Evolutionary conservation across 2,797 vertebrate species (phyloP).

Genomic region (Amazona finschi): DNA sequence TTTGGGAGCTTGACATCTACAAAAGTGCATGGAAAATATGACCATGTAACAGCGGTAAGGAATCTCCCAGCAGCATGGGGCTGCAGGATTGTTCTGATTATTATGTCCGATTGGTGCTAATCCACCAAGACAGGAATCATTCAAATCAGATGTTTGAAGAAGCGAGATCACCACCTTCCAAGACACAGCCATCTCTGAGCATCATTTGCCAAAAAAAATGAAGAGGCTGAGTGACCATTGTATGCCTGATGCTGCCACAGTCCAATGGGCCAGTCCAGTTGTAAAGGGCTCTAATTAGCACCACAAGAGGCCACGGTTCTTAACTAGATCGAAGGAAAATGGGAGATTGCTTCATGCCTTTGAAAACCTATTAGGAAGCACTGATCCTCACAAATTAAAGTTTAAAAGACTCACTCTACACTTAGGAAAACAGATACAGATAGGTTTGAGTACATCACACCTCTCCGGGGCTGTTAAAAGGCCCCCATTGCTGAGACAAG

Average conservation of each 20-base stretch:
- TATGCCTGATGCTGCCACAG: background rate
- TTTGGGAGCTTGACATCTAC: background rate
- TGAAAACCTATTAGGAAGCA: conserved; percentile 37
- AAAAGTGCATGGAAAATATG: background rate
- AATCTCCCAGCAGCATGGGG: background rate
- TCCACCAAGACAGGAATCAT: background rate
- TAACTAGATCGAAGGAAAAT: background rate
- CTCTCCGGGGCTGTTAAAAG: background rate
- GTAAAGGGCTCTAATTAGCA: conserved; percentile 4
- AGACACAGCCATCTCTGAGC: background rate
- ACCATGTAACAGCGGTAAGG: background rate
- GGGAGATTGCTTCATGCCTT: background rate
- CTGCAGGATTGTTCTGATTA: background rate
- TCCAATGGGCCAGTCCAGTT: background rate
- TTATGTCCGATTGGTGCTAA: background rate
- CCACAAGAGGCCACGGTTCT: background rate
- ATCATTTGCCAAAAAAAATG: background rate
- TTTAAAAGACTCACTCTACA: conserved; percentile 22
- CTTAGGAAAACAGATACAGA: conserved; percentile 6
- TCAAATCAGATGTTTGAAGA: background rate
- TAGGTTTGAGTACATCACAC: conserved; percentile 16
- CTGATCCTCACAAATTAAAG: conserved; percentile 8
- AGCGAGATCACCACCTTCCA: background rate
- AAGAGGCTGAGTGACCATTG: background rate
- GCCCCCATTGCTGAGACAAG: background rate